phyloP scores from a whole-genome alignment of 2,797 vertebrate species.

The Chelon labrosus region DNA sequence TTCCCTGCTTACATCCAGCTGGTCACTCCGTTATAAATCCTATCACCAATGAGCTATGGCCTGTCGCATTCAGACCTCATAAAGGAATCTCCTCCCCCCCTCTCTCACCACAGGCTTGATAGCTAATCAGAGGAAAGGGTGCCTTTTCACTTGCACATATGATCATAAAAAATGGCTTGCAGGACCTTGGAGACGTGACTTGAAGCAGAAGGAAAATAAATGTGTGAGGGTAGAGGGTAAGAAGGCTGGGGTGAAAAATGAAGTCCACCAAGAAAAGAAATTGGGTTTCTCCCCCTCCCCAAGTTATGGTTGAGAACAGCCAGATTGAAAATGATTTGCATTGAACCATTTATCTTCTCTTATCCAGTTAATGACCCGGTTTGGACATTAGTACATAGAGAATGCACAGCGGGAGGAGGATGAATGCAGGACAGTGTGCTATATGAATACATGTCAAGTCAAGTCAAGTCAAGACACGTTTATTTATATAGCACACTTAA shows the following conservation, averaged over 20 bases:
- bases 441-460: too few relatives aligned
- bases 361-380: slow-evolving; percentile 31
- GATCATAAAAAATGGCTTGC: slow-evolving; percentile 12
- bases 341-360: slow-evolving; percentile 53
- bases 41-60: slow-evolving; percentile 62
- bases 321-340: slow-evolving; percentile 58
- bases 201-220: slow-evolving; percentile 17
- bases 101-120: slow-evolving; percentile 23
- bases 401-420: background rate
- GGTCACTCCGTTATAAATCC: slow-evolving; percentile 51
- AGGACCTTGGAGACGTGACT: slow-evolving; percentile 12
- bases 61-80: slow-evolving; percentile 19
- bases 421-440: background rate
- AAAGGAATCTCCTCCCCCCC: slow-evolving; percentile 20
- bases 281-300: slow-evolving; percentile 39
- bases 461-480: too few relatives aligned
- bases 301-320: slow-evolving; percentile 24
- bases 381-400: background rate
- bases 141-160: background rate
- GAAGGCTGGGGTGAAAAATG: slow-evolving; percentile 35
- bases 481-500: too few relatives aligned
- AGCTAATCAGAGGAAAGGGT: background rate
- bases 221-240: slow-evolving; percentile 12
- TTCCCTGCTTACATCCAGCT: slow-evolving; percentile 40
- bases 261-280: slow-evolving; percentile 48